Base-by-base conservation (phyloP, 2,888 invertebrate genomes). In the Orthosia gracilis region DNA sequence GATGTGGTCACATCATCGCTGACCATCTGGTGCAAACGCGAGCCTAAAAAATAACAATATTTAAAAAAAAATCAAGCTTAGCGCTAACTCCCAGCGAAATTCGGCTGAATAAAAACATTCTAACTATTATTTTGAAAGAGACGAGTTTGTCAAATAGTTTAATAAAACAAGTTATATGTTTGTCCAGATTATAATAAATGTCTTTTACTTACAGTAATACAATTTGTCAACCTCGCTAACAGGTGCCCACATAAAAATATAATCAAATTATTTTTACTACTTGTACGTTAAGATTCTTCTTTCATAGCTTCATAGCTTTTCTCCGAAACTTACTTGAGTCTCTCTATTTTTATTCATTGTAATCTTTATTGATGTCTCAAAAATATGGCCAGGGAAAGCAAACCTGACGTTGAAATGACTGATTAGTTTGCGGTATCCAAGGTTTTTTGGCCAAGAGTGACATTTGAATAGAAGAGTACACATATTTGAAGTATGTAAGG, bases 371-470 rank as follows among this genome's bases (percentile, higher is more conserved):
- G 55, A 7, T 70, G 58, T 78, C 64, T 67, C 68, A 62, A 78
- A 79, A 64, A 64, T 65, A 40, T 61, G 63, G 45, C 21, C 65
- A 69, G 58, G 21, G 12, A 69, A 15, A 61, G 17, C 40, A 55
- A 69, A 69, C 71, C 66, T 73, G 77, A 77, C 73, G 66, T 65
- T 69, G 11, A 57, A 62, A 76, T 84, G 76, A 84, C 69, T 82
- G 84, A 85, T 84, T 82, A 73, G 61, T 69, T 74, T 71, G 58
- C 69, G 21, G 71, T 45, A 40, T 63, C 12, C 0, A 31, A 57
- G 59, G 11, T 69, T 75, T 59, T 78, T 70, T 75, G 62, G 40
- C 52, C 59, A 63, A 55, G 50, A 47, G 26, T 73, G 58, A 70
- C 55, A 18, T 17, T 26, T 66, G 55, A 65, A 55, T 26, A 58